Percentiles rank a stretch among this genome's conserved stretches.
These are phyloP conservation scores for Dryobotodes eremita DNA, from an alignment of 2,888 invertebrate genomes.

Conservation along the genomic window DNA sequence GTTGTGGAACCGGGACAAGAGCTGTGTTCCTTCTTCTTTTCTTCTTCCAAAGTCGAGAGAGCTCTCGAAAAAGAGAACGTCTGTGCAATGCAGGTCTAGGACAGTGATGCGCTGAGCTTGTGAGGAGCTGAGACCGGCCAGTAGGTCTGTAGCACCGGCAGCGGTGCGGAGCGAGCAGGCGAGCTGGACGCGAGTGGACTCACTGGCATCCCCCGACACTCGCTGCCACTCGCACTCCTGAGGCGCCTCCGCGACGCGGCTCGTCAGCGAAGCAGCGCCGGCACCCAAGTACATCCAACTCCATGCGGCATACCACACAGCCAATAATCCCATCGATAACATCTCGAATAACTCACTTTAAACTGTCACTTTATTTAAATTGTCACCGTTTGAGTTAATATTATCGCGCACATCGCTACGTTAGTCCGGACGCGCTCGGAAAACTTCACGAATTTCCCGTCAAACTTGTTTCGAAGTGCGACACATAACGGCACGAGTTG, in stretches of 20 bases:
- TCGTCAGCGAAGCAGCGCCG: constrained; percentile 87
- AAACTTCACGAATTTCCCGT: constrained; percentile 90
- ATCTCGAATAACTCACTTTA: constrained; percentile 87
- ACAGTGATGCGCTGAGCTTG: constrained; percentile 93
- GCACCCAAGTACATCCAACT: constrained; percentile 84
- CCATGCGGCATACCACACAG: constrained; percentile 83
- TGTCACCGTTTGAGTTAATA: constrained; percentile 84
- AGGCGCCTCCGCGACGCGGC: constrained; percentile 92
- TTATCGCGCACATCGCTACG: constrained; percentile 87
- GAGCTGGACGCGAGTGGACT: constrained; percentile 91
- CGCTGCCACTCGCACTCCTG: constrained; percentile 94
- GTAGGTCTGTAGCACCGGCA: constrained; percentile 92
- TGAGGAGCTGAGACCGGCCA: constrained; percentile 91
- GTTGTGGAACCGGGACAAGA: constrained; percentile 92
- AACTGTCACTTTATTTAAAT: constrained; percentile 88
- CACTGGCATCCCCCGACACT: constrained; percentile 89
- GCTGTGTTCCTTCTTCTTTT: constrained; percentile 89
- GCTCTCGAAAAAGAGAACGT: constrained; percentile 93
- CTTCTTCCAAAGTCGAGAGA: constrained; percentile 91
- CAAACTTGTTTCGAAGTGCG: constrained; percentile 90
- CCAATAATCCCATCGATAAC: constrained; percentile 87
- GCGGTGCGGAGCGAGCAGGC: constrained; percentile 92
- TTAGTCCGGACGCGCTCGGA: constrained; percentile 85
- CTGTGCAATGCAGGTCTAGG: constrained; percentile 93
- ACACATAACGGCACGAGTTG: constrained; percentile 87